Percentiles rank a stretch among this genome's conserved stretches.
Conservation (phyloP, 1,140 invertebrate genomes). For the Agraylea sexmaculata region DNA sequence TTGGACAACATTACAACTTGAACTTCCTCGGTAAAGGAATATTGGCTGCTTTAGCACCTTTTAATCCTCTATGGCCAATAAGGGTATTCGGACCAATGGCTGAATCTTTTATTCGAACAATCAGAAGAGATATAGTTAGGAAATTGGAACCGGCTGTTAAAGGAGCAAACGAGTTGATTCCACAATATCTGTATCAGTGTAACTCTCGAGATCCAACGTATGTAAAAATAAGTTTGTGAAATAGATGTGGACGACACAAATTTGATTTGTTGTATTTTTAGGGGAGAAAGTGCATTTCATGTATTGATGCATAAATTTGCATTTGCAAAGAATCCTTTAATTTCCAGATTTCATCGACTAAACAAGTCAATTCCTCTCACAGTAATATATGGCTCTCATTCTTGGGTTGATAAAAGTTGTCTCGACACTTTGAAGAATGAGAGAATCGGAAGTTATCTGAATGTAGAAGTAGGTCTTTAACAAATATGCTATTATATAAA, state of each 20-base stretch:
- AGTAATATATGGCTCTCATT: slow-evolving; percentile 16
- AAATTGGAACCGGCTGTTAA: slow-evolving; percentile 54
- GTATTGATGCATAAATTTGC: slow-evolving; percentile 17
- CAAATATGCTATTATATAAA: background rate
- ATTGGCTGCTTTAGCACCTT: slow-evolving; percentile 49
- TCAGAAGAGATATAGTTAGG: slow-evolving; percentile 11
- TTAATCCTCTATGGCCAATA: slow-evolving; percentile 72
- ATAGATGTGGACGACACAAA: background rate
- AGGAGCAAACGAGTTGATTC: slow-evolving; percentile 46
- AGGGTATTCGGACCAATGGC: slow-evolving; percentile 65
- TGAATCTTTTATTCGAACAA: slow-evolving; percentile 6
- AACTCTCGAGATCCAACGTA: slow-evolving; percentile 74
- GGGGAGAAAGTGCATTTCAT: slow-evolving; percentile 19
- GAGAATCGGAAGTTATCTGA: slow-evolving; percentile 12
- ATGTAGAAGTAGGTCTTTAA: slow-evolving; percentile 12
- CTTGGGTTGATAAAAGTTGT: slow-evolving; percentile 14
- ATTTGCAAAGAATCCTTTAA: slow-evolving; percentile 17
- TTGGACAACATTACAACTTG: slow-evolving; percentile 27
- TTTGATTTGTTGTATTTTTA: background rate
- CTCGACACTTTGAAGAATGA: slow-evolving; percentile 11
- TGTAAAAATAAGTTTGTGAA: slow-evolving; percentile 22
- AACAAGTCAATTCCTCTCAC: slow-evolving; percentile 14
- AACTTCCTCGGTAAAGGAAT: slow-evolving; percentile 55
- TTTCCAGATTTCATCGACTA: slow-evolving; percentile 14
- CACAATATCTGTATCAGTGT: slow-evolving; percentile 78